phyloP scores from a whole-genome alignment of 2,888 invertebrate genomes.

The Platynereis dumerilii region DNA sequence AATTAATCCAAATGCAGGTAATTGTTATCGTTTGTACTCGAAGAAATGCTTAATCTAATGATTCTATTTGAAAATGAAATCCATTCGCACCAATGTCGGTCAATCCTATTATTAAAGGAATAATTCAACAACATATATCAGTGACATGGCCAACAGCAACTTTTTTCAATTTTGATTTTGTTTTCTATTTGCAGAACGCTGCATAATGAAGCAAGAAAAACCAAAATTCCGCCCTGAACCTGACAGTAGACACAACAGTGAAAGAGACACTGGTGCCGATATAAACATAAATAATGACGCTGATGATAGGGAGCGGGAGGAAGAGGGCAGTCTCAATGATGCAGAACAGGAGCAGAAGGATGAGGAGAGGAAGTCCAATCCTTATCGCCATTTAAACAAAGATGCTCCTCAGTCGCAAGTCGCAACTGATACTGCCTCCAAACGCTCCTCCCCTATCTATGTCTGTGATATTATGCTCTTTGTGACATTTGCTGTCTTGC shows the following conservation, averaged over 20 bases:
- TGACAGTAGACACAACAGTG: slow-evolving; percentile 24
- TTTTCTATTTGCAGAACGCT: slow-evolving; percentile 12
- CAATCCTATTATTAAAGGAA: no score
- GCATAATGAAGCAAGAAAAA: slow-evolving; percentile 14
- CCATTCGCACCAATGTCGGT: no score
- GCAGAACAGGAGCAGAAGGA: neutral
- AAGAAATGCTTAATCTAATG: no score
- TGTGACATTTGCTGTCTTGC: no score
- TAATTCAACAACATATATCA: no score
- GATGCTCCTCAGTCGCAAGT: slow-evolving; percentile 5
- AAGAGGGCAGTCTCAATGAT: neutral
- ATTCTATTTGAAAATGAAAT: no score
- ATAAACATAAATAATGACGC: no score
- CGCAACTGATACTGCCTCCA: neutral
- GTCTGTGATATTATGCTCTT: slow-evolving; percentile 8
- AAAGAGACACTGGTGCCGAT: slow-evolving; percentile 19
- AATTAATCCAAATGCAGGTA: slow-evolving; percentile 17
- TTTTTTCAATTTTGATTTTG: no score
- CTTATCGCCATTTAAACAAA: slow-evolving; percentile 9
- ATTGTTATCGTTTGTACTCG: no score
- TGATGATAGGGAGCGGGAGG: no score
- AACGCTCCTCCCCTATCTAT: neutral
- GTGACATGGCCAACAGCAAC: no score
- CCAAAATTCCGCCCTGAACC: slow-evolving; percentile 18
- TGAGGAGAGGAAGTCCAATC: neutral